Evolutionary conservation across 2,797 vertebrate species (phyloP).

Genomic region (Glyptemys insculpta): DNA sequence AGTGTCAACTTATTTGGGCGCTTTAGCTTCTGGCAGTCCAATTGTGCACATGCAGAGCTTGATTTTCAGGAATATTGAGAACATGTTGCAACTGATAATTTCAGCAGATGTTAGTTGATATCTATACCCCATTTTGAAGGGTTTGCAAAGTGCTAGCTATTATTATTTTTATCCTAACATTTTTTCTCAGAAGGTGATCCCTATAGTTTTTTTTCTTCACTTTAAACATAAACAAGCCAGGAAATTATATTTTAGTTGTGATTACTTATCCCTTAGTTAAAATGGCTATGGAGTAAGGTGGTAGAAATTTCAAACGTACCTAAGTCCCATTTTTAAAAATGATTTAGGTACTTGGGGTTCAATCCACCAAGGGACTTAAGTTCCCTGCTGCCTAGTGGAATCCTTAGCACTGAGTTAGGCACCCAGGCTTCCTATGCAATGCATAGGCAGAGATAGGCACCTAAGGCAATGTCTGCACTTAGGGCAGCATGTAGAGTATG

Average conservation of each 20-base stretch:
- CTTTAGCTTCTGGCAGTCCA: not conserved
- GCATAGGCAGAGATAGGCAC: no score
- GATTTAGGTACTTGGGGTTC: not conserved
- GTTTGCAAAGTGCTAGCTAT: not conserved
- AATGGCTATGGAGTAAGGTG: not conserved
- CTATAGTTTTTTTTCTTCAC: not conserved
- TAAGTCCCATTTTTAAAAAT: not conserved
- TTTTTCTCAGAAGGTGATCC: not conserved
- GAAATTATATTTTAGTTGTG: not conserved
- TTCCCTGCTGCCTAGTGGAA: not conserved
- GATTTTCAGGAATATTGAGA: not conserved
- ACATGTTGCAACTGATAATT: not conserved
- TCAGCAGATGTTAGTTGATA: not conserved
- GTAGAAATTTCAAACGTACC: not conserved
- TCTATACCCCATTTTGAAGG: not conserved
- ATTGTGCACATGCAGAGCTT: not conserved
- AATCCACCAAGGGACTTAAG: not conserved
- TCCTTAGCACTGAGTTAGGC: not conserved
- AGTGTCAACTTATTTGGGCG: not conserved
- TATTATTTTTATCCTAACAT: not conserved
- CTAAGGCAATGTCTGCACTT: not conserved
- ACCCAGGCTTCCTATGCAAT: not conserved
- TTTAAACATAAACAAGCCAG: not conserved
- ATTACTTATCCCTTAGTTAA: not conserved
- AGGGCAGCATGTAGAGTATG: not conserved